Conservation (phyloP, 1,140 invertebrate species). For the Eufriesea mexicana region DNA sequence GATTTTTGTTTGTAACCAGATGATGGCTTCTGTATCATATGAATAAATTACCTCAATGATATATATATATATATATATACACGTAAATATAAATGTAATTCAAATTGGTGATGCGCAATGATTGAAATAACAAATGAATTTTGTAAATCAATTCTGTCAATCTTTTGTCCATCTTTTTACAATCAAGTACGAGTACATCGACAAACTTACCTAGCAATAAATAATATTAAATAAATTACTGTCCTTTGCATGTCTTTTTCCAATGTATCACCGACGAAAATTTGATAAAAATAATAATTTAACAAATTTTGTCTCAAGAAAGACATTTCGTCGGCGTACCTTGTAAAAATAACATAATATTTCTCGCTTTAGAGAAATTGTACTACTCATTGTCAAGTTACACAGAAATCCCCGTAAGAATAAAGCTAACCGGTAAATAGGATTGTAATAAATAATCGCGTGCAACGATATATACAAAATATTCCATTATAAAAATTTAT, state of each 20-base stretch:
- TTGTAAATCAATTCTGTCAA: constrained; percentile 26
- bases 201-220: constrained; percentile 47
- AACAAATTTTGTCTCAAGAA: not conserved
- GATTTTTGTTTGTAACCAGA: constrained; percentile 40
- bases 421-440: constrained; percentile 24
- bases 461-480: constrained; percentile 31
- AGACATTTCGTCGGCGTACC: not conserved
- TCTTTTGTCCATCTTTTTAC: constrained; percentile 7
- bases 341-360: not conserved
- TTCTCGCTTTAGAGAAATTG: not conserved
- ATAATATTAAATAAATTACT: constrained; percentile 51
- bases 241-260: not conserved
- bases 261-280: constrained; percentile 10
- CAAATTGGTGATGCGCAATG: constrained; percentile 36
- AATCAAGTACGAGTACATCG: constrained; percentile 26
- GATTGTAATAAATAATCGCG: constrained; percentile 25
- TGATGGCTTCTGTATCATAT: constrained; percentile 31
- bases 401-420: constrained; percentile 8
- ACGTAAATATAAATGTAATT: constrained; percentile 45
- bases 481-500: not conserved
- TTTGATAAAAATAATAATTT: not conserved
- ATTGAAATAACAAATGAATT: constrained; percentile 46
- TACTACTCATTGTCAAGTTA: not conserved
- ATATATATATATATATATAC: constrained; percentile 49
- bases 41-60: constrained; percentile 41